Base-by-base conservation (phyloP, 2,888 invertebrate species). In the Synergus umbraculus region DNA sequence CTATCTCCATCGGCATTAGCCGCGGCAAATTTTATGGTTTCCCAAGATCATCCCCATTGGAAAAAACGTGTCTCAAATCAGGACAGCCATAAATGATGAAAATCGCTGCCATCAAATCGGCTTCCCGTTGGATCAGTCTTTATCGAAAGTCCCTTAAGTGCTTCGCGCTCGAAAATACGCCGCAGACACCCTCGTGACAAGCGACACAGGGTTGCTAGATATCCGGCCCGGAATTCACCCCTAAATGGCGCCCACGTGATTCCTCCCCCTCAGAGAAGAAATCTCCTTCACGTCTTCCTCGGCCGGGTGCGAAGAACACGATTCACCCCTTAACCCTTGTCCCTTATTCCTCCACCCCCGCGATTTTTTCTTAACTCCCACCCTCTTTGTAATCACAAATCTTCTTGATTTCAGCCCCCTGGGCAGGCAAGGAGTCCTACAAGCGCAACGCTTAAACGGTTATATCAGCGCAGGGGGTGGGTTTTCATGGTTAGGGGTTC, bases 361-460 rank as follows among this genome's bases (percentile, higher is more conserved):
- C 8, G 2, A 7, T 9, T 54, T 54, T 54, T 54, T 8, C n/a
- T n/a, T n/a, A 4, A 9, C n/a, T 7, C 54, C 54, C n/a, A 54
- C 54, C 54, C 22, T 12, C 12, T 29, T 60, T 18, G 5, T 4
- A 60, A 78, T 83, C 82, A 76, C 82, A 84, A 84, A 83, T 84
- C 84, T 84, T 84, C 65, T 60, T 78, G 79, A 83, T 80, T 82
- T 73, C 73, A 78, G 76, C 77, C 79, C 81, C 78, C 69, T 76
- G 77, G 81, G 49, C 73, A 73, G 73, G n/a, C 73, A 73, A 54
- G 54, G 54, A 54, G 15, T 73, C 78, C 81, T 64, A 76, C 79
- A 64, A 73, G 82, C 79, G 82, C 83, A 81, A 84, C 83, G 83
- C 87, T 87, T 81, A 86, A 89, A 87, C 87, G 86, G 86, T 90